phyloP scores from a whole-genome alignment of 1,140 invertebrate species.

The Drosophila prosaltans region DNA sequence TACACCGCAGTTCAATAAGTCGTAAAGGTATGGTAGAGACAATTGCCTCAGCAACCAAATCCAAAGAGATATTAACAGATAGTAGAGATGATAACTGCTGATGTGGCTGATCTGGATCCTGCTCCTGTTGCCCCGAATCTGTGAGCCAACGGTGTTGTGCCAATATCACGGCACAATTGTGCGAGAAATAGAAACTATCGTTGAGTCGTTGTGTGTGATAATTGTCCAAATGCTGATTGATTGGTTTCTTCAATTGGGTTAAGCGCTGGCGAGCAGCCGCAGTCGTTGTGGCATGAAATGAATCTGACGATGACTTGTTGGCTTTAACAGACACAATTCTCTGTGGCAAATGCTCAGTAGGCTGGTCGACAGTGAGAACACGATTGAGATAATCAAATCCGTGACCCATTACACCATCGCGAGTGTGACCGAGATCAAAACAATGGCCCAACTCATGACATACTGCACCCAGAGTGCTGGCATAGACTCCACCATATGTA shows the following conservation, averaged over 20 bases:
- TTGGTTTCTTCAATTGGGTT: conserved; percentile 83
- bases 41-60: conserved; percentile 35
- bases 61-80: conserved; percentile 28
- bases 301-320: conserved; percentile 40
- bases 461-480: conserved; percentile 95
- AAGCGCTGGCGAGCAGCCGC: conserved; percentile 73
- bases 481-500: conserved; percentile 93
- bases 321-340: conserved; percentile 73
- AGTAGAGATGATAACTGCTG: neutral
- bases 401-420: conserved; percentile 95
- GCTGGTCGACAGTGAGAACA: conserved; percentile 87
- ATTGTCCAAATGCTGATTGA: conserved; percentile 83
- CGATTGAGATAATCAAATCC: conserved; percentile 95
- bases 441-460: conserved; percentile 97
- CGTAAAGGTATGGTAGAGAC: conserved; percentile 49
- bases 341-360: conserved; percentile 84
- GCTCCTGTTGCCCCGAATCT: conserved; percentile 6
- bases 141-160: conserved; percentile 72
- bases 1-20: conserved; percentile 74
- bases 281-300: conserved; percentile 4
- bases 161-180: conserved; percentile 76
- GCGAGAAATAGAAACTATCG: conserved; percentile 77
- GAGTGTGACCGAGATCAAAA: conserved; percentile 96
- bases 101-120: neutral
- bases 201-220: conserved; percentile 80